Conservation (phyloP, 2,797 vertebrate genomes). For the Apodemus agrarius region DNA sequence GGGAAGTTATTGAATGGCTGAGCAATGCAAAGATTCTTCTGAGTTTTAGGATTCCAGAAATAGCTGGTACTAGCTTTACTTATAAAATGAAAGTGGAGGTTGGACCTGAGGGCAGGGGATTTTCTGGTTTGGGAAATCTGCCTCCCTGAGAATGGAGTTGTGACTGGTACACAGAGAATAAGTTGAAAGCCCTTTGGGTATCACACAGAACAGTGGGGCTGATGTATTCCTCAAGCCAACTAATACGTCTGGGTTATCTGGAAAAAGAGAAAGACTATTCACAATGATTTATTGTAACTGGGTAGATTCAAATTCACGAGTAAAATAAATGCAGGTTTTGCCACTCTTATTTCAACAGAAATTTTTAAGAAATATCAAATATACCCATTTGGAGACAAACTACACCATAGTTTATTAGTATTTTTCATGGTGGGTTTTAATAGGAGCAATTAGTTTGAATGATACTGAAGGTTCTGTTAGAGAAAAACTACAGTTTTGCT, state of each 20-base stretch:
- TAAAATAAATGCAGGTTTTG: conserved; percentile 44
- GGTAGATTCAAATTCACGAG: neutral
- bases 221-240: neutral
- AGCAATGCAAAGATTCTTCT: neutral
- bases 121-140: conserved; percentile 8
- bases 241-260: neutral
- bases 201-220: neutral
- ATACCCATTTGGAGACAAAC: conserved; percentile 29
- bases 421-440: conserved; percentile 29
- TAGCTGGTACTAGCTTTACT: neutral
- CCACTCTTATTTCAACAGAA: conserved; percentile 29
- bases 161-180: neutral
- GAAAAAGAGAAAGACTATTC: neutral
- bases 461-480: neutral
- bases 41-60: conserved; percentile 6
- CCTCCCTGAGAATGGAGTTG: neutral
- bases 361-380: neutral
- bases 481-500: conserved; percentile 53
- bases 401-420: neutral
- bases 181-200: neutral
- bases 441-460: neutral
- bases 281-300: neutral
- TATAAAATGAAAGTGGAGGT: neutral
- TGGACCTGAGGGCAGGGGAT: neutral
- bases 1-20: neutral